phyloP scores from a whole-genome alignment of 1,140 invertebrate species.

The Delia radicum region DNA sequence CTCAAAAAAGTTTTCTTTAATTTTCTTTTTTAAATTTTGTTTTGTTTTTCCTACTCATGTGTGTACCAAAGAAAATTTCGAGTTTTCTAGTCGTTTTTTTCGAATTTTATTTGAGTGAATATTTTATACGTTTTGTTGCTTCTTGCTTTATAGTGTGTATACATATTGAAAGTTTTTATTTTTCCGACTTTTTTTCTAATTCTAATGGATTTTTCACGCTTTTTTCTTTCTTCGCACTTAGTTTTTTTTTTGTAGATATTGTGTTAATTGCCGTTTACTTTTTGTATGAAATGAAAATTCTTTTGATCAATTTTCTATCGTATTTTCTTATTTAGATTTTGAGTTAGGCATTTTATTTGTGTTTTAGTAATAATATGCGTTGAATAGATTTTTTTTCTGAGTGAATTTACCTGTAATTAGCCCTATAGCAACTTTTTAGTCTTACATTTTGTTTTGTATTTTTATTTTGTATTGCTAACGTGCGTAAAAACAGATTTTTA shows the following conservation, averaged over 20 bases:
- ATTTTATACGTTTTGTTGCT: neutral
- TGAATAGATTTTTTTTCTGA: neutral
- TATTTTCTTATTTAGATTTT: neutral
- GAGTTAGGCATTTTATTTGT: neutral
- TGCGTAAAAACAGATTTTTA: neutral
- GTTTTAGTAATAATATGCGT: too few species aligned
- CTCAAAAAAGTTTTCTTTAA: neutral
- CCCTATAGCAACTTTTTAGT: neutral
- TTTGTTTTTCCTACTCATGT: constrained; percentile 7
- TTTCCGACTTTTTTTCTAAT: constrained; percentile 23
- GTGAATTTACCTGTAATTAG: constrained; percentile 3
- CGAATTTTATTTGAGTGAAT: constrained; percentile 24
- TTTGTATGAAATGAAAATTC: constrained; percentile 3
- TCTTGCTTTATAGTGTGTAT: too few species aligned
- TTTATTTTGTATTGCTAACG: neutral
- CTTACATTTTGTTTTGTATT: too few species aligned
- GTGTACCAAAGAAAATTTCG: neutral
- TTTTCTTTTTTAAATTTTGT: neutral
- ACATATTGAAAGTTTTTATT: too few species aligned
- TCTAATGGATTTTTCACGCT: constrained; percentile 15
- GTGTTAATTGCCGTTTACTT: constrained; percentile 21
- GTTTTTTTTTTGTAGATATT: neutral
- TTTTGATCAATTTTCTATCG: neutral
- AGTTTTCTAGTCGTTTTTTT: constrained; percentile 1
- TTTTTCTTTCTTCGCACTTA: constrained; percentile 20